Evolutionary conservation across 2,888 invertebrate species (phyloP).

Genomic region (Melanophora roralis): DNA sequence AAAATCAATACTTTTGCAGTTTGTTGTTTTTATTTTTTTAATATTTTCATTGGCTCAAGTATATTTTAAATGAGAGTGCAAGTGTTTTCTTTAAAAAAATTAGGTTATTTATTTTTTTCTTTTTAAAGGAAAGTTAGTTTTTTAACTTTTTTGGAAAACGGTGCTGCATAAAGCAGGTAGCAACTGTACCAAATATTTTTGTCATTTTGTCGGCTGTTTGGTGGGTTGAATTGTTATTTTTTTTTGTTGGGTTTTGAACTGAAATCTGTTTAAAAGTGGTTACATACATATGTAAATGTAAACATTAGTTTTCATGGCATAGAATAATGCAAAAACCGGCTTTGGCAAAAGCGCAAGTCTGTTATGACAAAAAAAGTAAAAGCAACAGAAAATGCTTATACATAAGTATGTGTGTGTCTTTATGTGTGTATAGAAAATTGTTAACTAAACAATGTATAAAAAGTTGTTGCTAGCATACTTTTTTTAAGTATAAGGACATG

Average conservation of each 20-base stretch:
- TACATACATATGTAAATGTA: too few relatives aligned
- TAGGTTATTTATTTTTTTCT: conserved; percentile 35
- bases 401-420: too few relatives aligned
- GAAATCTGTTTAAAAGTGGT: too few relatives aligned
- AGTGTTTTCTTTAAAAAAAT: conserved; percentile 13
- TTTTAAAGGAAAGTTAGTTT: conserved; percentile 10
- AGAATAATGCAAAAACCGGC: conserved; percentile 39
- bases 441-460: too few relatives aligned
- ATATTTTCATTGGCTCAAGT: not conserved
- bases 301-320: too few relatives aligned
- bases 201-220: conserved; percentile 42
- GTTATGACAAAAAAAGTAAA: not conserved
- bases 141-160: not conserved
- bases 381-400: not conserved
- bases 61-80: not conserved
- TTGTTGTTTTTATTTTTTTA: too few relatives aligned
- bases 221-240: too few relatives aligned
- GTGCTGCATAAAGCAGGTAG: conserved; percentile 53
- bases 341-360: conserved; percentile 44
- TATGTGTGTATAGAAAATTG: too few relatives aligned
- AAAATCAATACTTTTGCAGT: not conserved
- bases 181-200: conserved; percentile 58
- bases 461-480: too few relatives aligned
- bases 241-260: too few relatives aligned
- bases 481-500: too few relatives aligned